Evolutionary conservation across 1,140 invertebrate genomes (phyloP).

Genomic region (Rhynchophorus ferrugineus): DNA sequence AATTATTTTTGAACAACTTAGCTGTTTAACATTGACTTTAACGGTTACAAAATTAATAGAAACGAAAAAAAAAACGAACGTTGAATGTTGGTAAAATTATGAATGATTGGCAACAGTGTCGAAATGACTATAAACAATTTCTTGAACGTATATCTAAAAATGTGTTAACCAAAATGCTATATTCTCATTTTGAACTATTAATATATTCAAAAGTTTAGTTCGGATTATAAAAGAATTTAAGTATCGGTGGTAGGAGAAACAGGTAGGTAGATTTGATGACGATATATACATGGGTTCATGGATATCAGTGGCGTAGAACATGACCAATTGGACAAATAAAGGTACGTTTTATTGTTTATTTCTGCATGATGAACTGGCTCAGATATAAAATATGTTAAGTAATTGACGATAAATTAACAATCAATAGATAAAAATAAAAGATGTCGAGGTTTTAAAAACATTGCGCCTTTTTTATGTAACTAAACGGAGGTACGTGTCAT

Average conservation of each 20-base stretch:
- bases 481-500: too few relatives aligned
- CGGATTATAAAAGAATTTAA: conserved; percentile 15
- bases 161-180: neutral
- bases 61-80: too few relatives aligned
- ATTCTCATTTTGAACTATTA: conserved; percentile 4
- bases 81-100: neutral
- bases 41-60: neutral
- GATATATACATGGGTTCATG: conserved; percentile 9
- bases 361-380: neutral
- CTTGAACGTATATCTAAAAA: neutral
- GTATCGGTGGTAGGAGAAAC: conserved; percentile 16
- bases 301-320: conserved; percentile 1
- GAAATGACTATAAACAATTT: neutral
- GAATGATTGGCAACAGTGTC: neutral
- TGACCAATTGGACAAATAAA: neutral
- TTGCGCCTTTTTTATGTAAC: too few relatives aligned
- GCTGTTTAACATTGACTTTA: neutral
- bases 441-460: too few relatives aligned
- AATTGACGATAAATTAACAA: too few relatives aligned
- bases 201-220: conserved; percentile 16
- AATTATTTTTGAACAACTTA: neutral
- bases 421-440: too few relatives aligned
- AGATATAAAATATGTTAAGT: too few relatives aligned
- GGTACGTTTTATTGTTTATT: neutral
- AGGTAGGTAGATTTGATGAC: conserved; percentile 20